A percentile compares a stretch with the other conserved stretches of the same genome.
These are phyloP conservation scores for Sarcophaga carnaria DNA, from an alignment of 2,888 invertebrate species.

Conservation along the genomic window DNA sequence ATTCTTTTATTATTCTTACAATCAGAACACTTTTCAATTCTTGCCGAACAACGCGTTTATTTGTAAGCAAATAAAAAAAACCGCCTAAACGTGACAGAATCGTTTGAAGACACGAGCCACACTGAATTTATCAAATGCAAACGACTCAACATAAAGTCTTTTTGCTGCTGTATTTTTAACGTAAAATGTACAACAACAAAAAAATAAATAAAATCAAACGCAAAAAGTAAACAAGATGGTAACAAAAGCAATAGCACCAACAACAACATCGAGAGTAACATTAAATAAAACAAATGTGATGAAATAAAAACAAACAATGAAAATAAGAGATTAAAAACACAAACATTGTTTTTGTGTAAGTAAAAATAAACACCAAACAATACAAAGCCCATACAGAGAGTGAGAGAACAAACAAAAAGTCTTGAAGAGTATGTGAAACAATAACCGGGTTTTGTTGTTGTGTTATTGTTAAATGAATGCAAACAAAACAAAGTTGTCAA, in stretches of 20 bases:
- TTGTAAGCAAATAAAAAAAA: constrained; percentile 9
- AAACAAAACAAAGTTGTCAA: constrained; percentile 4
- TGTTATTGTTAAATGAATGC: constrained; percentile 11
- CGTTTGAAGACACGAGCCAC: constrained; percentile 82
- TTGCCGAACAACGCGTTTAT: constrained; percentile 10
- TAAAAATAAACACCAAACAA: no score
- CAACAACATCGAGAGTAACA: constrained; percentile 8
- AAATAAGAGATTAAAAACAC: neutral
- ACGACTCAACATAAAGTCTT: constrained; percentile 79
- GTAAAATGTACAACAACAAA: neutral
- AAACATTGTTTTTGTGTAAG: neutral
- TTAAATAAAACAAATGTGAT: constrained; percentile 27
- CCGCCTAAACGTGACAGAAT: constrained; percentile 78
- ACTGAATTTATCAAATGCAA: constrained; percentile 80
- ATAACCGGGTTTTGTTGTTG: constrained; percentile 19
- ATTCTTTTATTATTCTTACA: constrained; percentile 55
- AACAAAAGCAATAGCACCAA: neutral
- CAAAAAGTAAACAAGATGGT: constrained; percentile 19
- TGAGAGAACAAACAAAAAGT: no score
- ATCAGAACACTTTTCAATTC: constrained; percentile 34
- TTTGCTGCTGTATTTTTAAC: constrained; percentile 39
- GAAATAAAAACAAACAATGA: constrained; percentile 46
- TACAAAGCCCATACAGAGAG: no score
- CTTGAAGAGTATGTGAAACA: no score
- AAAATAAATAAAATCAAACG: constrained; percentile 44